These are phyloP conservation scores for Heliconius himera DNA, from an alignment of 1,140 invertebrate genomes.

Conservation along the genomic window DNA sequence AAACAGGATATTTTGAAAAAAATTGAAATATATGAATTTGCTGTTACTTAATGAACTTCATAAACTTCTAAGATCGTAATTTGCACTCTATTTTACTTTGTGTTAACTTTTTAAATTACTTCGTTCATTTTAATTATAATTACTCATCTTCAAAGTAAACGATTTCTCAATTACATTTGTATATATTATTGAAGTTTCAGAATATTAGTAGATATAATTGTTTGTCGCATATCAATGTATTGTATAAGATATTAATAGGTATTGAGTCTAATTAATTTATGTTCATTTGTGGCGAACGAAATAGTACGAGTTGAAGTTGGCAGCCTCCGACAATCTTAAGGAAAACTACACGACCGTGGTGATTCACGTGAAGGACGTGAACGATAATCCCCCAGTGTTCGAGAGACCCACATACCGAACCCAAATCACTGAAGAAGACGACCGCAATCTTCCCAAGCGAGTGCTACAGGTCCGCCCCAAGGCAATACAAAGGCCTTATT, in stretches of 20 bases:
- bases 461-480: slow-evolving; percentile 90
- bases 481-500: slow-evolving; percentile 44
- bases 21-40: slow-evolving; percentile 19
- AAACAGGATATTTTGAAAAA: slow-evolving; percentile 7
- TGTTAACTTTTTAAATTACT: slow-evolving; percentile 47
- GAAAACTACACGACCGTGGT: slow-evolving; percentile 98
- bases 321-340: slow-evolving; percentile 97
- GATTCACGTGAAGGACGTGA: slow-evolving; percentile 97
- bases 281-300: slow-evolving; percentile 38
- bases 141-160: slow-evolving; percentile 34
- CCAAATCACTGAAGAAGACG: slow-evolving; percentile 97
- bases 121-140: slow-evolving; percentile 44
- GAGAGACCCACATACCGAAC: slow-evolving; percentile 96
- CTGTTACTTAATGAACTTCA: slow-evolving; percentile 23
- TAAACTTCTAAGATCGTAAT: slow-evolving; percentile 39
- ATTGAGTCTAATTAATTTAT: slow-evolving; percentile 9
- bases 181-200: slow-evolving; percentile 26
- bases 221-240: not conserved
- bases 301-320: slow-evolving; percentile 95
- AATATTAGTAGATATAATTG: not conserved
- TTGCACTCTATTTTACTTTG: slow-evolving; percentile 46
- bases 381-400: slow-evolving; percentile 91
- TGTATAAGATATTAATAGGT: not conserved
- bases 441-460: slow-evolving; percentile 95
- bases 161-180: slow-evolving; percentile 37